These are phyloP conservation scores for Zoroaster sp. DNA, from an alignment of 53 echinoderm and acorn worm species.

Conservation along the genomic window DNA sequence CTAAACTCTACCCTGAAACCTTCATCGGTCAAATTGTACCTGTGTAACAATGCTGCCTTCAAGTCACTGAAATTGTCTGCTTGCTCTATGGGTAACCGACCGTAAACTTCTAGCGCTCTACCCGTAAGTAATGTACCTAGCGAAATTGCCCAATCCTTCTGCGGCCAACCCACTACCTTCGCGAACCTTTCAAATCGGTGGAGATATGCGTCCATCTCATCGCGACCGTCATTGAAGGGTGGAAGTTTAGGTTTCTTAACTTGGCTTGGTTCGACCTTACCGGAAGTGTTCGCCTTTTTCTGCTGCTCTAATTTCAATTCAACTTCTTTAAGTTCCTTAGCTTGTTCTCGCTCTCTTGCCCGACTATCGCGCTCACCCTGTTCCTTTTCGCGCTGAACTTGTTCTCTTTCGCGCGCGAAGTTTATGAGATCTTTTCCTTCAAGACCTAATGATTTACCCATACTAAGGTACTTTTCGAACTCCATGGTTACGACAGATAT, in stretches of 20 bases:
- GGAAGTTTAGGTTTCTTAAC: neutral
- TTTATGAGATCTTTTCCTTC: neutral
- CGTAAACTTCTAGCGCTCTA: neutral
- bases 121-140: neutral
- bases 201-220: neutral
- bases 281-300: neutral
- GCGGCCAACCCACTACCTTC: neutral
- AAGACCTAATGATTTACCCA: neutral
- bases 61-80: neutral
- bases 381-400: neutral
- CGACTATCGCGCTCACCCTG: neutral
- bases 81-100: neutral
- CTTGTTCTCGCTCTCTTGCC: neutral
- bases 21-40: slow-evolving; percentile 12
- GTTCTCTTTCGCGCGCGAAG: neutral
- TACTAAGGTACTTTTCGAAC: neutral
- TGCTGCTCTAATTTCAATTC: neutral
- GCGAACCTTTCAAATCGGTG: neutral
- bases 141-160: neutral
- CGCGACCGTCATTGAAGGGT: neutral
- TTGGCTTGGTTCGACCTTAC: neutral
- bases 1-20: neutral
- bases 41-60: neutral
- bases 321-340: neutral
- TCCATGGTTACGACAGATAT: neutral